phyloP scores from a whole-genome alignment of 2,888 invertebrate species.

The Microctonus brassicae region DNA sequence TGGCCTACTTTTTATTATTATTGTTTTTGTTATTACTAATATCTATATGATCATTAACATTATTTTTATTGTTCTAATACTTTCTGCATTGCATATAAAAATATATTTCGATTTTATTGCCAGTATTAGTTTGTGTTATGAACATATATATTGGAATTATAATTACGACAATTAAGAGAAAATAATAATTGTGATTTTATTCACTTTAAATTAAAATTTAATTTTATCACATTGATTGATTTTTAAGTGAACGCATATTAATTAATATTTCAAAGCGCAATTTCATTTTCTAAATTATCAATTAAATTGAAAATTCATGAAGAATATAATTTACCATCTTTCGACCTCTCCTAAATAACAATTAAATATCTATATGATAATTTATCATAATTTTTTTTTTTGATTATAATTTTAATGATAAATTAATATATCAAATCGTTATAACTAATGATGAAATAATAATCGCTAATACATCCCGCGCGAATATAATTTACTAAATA shows the following conservation, averaged over 20 bases:
- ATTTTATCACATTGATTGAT: neutral
- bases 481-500: conserved; percentile 28
- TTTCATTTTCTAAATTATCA: conserved; percentile 39
- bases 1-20: conserved; percentile 37
- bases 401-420: conserved; percentile 28
- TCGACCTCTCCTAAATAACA: neutral
- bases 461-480: conserved; percentile 28
- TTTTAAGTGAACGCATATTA: conserved; percentile 27
- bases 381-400: conserved; percentile 18
- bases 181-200: neutral
- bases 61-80: conserved; percentile 30
- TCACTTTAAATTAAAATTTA: neutral
- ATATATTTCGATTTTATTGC: conserved; percentile 26
- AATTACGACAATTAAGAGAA: conserved; percentile 3
- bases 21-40: conserved; percentile 28
- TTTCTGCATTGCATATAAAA: conserved; percentile 1
- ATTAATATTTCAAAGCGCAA: conserved; percentile 13
- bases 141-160: conserved; percentile 36
- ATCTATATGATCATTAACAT: neutral
- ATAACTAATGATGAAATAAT: neutral
- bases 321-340: neutral
- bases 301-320: conserved; percentile 16
- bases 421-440: conserved; percentile 33
- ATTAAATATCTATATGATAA: conserved; percentile 14
- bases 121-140: conserved; percentile 36